phyloP scores from a whole-genome alignment of 1,140 invertebrate species.

The Cotesia vestalis region DNA sequence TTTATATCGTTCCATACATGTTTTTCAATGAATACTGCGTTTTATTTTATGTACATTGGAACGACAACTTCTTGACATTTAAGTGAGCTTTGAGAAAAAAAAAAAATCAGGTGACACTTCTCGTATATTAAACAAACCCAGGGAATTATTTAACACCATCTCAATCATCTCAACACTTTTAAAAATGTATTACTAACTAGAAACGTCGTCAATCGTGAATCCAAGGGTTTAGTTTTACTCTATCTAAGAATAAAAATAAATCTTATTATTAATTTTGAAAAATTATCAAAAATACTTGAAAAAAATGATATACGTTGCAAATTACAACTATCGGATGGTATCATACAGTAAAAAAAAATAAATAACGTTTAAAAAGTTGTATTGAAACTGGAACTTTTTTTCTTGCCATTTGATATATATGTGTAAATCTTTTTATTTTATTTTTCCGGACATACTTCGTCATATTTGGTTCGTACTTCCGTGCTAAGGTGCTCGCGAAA shows the following conservation, averaged over 20 bases:
- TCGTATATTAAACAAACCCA: too few species aligned
- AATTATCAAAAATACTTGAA: neutral
- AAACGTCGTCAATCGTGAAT: too few species aligned
- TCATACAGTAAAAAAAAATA: neutral
- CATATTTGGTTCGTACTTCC: constrained; percentile 31
- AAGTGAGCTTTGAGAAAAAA: too few species aligned
- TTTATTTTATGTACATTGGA: neutral
- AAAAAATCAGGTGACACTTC: too few species aligned
- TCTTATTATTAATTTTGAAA: neutral
- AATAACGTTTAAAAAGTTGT: neutral
- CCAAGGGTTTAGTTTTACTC: too few species aligned
- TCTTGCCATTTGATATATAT: constrained; percentile 1
- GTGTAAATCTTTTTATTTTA: neutral
- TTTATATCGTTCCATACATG: constrained; percentile 4
- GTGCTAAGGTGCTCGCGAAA: neutral
- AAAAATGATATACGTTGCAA: neutral
- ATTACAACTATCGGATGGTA: neutral
- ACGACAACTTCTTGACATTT: too few species aligned
- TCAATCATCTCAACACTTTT: too few species aligned
- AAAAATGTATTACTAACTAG: too few species aligned
- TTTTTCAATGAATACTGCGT: constrained; percentile 27
- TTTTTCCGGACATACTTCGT: constrained; percentile 27
- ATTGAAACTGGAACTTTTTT: neutral
- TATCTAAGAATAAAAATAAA: too few species aligned
- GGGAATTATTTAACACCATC: too few species aligned